Evolutionary conservation across 2,113 vertebrate genomes (phyloP).

Genomic region (Donacobius atricapilla): DNA sequence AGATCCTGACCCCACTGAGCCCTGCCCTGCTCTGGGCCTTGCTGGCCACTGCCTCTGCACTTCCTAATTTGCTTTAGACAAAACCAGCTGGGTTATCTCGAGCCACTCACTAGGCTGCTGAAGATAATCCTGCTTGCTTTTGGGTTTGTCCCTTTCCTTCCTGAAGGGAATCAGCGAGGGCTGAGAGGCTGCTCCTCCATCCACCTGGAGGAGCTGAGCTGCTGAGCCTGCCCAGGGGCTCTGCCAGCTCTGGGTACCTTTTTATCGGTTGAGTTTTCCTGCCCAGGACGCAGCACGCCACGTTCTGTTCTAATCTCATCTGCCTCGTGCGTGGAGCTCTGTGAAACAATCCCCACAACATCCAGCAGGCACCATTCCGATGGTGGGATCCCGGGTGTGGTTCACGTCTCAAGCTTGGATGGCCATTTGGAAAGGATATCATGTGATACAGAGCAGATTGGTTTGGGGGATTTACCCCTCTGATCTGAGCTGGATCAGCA

Average conservation of each 20-base stretch:
- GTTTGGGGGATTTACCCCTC: not conserved
- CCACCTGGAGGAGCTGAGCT: not conserved
- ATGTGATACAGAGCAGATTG: not conserved
- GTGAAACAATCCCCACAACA: rapidly evolving
- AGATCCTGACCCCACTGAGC: not conserved
- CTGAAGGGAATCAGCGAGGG: not conserved
- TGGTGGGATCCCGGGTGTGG: not conserved
- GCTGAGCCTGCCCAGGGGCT: not conserved
- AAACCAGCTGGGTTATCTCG: not conserved
- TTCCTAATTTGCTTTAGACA: not conserved
- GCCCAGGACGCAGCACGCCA: no score
- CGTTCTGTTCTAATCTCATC: not conserved
- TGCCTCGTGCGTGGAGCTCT: not conserved
- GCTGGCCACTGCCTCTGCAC: not conserved
- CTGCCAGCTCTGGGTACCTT: not conserved
- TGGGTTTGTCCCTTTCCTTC: not conserved
- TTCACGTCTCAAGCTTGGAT: not conserved
- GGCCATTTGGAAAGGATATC: not conserved
- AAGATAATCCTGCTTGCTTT: not conserved
- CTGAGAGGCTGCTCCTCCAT: not conserved
- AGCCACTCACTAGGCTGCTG: not conserved
- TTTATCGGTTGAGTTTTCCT: not conserved
- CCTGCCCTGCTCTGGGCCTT: not conserved
- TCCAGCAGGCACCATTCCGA: not conserved
- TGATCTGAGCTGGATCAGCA: not conserved